A percentile compares a stretch with the other conserved stretches of the same genome.
Evolutionary conservation across 1,140 invertebrate genomes (phyloP).

Genomic region (Drosophila pallidifrons): DNA sequence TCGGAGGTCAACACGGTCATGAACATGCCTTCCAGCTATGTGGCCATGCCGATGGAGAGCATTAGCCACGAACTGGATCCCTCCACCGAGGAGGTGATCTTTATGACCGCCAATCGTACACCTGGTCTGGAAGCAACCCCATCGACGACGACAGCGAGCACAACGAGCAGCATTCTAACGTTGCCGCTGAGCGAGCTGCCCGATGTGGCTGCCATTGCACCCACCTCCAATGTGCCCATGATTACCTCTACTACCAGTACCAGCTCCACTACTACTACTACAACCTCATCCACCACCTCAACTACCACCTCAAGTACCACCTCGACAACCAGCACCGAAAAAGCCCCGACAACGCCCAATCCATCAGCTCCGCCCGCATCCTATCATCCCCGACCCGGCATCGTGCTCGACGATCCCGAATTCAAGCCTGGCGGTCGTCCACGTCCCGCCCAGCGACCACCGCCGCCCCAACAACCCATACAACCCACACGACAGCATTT

Average conservation of each 20-base stretch:
- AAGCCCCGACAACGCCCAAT: slow-evolving; percentile 48
- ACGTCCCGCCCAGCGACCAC: slow-evolving; percentile 72
- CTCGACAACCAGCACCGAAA: slow-evolving; percentile 56
- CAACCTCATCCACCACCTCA: slow-evolving; percentile 58
- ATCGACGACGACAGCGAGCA: slow-evolving; percentile 2
- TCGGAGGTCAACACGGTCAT: slow-evolving; percentile 73
- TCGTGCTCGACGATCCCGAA: slow-evolving; percentile 92
- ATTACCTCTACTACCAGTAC: slow-evolving; percentile 61
- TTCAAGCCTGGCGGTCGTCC: slow-evolving; percentile 88
- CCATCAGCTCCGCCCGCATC: slow-evolving; percentile 59
- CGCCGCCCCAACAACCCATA: slow-evolving; percentile 79
- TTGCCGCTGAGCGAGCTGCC: slow-evolving; percentile 58
- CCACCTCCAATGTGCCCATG: slow-evolving; percentile 53
- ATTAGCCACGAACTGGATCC: slow-evolving; percentile 62
- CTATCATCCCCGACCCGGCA: slow-evolving; percentile 91
- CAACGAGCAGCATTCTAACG: slow-evolving; percentile 81
- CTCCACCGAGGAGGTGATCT: slow-evolving; percentile 74
- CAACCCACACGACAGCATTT: slow-evolving; percentile 79
- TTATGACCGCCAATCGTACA: slow-evolving; percentile 84
- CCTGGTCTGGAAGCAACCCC: slow-evolving; percentile 72
- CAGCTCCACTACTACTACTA: slow-evolving; percentile 40
- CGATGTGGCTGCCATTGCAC: slow-evolving; percentile 47
- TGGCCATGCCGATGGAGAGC: slow-evolving; percentile 78
- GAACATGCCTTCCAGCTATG: slow-evolving; percentile 72
- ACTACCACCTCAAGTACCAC: slow-evolving; percentile 53